These are phyloP conservation scores for Bubo scandiacus DNA, from an alignment of 2,113 vertebrate species.

Conservation along the genomic window DNA sequence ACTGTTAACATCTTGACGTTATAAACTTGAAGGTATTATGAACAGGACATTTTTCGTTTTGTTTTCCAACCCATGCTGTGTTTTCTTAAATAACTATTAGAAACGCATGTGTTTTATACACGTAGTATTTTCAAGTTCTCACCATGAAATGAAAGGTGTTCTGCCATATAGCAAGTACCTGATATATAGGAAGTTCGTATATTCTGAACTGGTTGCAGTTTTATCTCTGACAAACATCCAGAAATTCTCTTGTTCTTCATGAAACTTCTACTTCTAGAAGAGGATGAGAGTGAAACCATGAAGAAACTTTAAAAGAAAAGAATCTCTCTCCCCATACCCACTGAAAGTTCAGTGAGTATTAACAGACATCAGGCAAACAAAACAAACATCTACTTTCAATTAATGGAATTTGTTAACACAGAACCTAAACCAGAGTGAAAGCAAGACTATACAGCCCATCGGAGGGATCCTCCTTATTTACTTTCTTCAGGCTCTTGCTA, in stretches of 20 bases:
- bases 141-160: background rate
- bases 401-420: background rate
- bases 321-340: background rate
- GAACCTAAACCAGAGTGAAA: background rate
- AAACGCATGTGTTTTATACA: background rate
- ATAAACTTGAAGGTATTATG: background rate
- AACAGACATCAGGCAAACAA: background rate
- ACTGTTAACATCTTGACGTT: background rate
- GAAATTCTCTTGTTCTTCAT: constrained; percentile 91
- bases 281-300: background rate
- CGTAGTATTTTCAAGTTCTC: background rate
- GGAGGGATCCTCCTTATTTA: background rate
- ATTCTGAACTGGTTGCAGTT: constrained; percentile 79
- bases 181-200: constrained; percentile 61
- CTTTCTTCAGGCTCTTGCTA: background rate
- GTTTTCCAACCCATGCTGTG: background rate
- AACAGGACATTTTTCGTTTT: background rate
- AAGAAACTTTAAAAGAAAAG: background rate
- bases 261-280: constrained; percentile 86
- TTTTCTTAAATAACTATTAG: background rate
- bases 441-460: background rate
- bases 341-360: background rate
- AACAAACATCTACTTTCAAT: background rate
- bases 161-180: constrained; percentile 68
- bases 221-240: constrained; percentile 86